Conservation (phyloP, 2,888 invertebrate genomes). For the Cheilosia pagana region DNA sequence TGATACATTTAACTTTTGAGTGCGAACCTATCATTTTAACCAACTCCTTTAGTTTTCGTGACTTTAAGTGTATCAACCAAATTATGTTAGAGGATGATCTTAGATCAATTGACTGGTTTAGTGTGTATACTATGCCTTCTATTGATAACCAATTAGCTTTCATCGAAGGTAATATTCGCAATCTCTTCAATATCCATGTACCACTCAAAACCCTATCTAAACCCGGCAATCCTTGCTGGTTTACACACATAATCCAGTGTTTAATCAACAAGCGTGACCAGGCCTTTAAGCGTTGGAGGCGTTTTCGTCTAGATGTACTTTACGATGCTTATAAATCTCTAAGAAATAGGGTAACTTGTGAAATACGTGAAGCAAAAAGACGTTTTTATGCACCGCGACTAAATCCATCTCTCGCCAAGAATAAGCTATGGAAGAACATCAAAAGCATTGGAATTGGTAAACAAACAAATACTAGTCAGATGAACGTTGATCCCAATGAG, state of each 20-base stretch:
- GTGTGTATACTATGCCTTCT: slow-evolving; percentile 9
- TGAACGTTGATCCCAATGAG: too few relatives aligned
- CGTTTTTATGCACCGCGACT: too few relatives aligned
- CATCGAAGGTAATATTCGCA: neutral
- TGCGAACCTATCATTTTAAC: neutral
- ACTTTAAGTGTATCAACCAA: neutral
- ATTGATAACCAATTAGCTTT: slow-evolving; percentile 10
- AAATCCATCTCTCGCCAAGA: too few relatives aligned
- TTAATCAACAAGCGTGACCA: neutral
- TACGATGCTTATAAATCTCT: too few relatives aligned
- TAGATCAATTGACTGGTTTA: slow-evolving; percentile 9
- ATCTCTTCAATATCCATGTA: slow-evolving; percentile 1
- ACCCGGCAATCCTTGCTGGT: neutral
- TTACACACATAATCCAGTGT: neutral
- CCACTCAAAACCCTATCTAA: neutral
- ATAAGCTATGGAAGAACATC: too few relatives aligned
- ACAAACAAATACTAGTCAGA: too few relatives aligned
- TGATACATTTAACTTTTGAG: slow-evolving; percentile 4
- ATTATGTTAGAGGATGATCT: slow-evolving; percentile 4
- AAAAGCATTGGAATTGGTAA: too few relatives aligned
- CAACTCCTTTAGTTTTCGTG: neutral
- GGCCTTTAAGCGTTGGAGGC: neutral
- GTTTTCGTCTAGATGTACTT: too few relatives aligned
- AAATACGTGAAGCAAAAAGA: too few relatives aligned
- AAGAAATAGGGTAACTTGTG: too few relatives aligned